Evolutionary conservation across 2,797 vertebrate species (phyloP).

Genomic region (Tapera naevia): DNA sequence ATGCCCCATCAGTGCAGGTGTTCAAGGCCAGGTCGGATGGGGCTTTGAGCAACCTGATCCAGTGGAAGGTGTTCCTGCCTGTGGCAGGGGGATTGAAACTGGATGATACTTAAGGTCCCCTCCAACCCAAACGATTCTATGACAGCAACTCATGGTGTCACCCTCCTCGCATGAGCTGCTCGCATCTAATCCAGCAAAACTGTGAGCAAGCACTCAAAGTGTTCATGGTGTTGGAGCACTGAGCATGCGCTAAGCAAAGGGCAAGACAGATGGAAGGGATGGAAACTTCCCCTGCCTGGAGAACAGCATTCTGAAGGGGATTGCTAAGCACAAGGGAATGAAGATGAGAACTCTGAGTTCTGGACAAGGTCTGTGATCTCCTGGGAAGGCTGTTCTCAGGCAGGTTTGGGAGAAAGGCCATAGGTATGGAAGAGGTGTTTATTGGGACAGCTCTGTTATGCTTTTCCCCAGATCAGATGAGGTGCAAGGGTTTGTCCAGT

Average conservation of each 20-base stretch:
- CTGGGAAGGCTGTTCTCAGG: not conserved
- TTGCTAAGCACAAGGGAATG: not conserved
- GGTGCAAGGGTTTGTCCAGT: not conserved
- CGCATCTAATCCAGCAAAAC: not conserved
- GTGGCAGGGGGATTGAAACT: too few relatives aligned
- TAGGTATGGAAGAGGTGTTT: not conserved
- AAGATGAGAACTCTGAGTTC: not conserved
- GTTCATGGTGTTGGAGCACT: fast-evolving
- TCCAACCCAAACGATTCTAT: too few relatives aligned
- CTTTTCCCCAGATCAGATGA: not conserved
- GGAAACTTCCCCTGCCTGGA: not conserved
- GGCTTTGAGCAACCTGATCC: too few relatives aligned
- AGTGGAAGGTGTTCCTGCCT: too few relatives aligned
- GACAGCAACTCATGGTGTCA: not conserved
- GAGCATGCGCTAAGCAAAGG: not conserved
- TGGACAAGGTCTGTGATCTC: not conserved
- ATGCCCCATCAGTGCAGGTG: too few relatives aligned
- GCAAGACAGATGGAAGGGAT: not conserved
- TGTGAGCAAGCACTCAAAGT: not conserved
- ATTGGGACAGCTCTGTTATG: not conserved
- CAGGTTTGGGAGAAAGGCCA: not conserved
- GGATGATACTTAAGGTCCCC: too few relatives aligned
- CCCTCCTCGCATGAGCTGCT: not conserved
- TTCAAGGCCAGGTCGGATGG: too few relatives aligned
- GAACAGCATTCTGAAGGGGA: not conserved